A percentile compares a stretch with the other conserved stretches of the same genome.
These are phyloP conservation scores for Microcebus tavaratra DNA, from an alignment of 2,113 vertebrate species.

Conservation along the genomic window DNA sequence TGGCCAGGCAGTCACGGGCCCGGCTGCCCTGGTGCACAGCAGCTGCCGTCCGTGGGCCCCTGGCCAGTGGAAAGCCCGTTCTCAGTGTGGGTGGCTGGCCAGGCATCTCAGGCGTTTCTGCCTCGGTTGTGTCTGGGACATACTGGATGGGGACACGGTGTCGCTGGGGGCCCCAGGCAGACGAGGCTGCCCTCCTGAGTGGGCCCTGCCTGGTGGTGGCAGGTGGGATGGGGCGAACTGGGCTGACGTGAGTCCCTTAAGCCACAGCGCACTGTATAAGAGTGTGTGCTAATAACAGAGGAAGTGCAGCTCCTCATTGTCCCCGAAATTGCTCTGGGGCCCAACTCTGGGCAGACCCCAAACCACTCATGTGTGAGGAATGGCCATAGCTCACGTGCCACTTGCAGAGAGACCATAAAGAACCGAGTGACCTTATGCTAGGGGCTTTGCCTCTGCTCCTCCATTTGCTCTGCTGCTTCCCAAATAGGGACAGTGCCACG, in stretches of 20 bases:
- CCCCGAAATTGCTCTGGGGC: no score
- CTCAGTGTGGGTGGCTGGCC: neutral
- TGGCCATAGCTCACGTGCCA: rapidly evolving
- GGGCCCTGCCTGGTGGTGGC: rapidly evolving
- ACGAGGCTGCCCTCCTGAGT: neutral
- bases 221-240: neutral
- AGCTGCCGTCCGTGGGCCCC: rapidly evolving
- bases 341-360: neutral
- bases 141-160: rapidly evolving
- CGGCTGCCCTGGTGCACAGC: rapidly evolving
- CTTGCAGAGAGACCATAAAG: neutral
- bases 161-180: neutral
- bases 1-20: neutral
- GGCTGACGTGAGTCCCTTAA: rapidly evolving
- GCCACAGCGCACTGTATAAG: rapidly evolving
- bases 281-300: neutral
- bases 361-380: rapidly evolving
- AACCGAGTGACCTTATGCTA: rapidly evolving
- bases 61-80: neutral
- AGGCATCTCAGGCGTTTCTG: no score
- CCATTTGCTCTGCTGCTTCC: rapidly evolving
- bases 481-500: rapidly evolving
- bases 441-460: neutral
- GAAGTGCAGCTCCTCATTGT: rapidly evolving
- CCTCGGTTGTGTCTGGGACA: rapidly evolving